Percentiles rank a stretch among this genome's conserved stretches.
phyloP scores from a whole-genome alignment of 2,797 vertebrate genomes.

The Peromyscus eremicus region DNA sequence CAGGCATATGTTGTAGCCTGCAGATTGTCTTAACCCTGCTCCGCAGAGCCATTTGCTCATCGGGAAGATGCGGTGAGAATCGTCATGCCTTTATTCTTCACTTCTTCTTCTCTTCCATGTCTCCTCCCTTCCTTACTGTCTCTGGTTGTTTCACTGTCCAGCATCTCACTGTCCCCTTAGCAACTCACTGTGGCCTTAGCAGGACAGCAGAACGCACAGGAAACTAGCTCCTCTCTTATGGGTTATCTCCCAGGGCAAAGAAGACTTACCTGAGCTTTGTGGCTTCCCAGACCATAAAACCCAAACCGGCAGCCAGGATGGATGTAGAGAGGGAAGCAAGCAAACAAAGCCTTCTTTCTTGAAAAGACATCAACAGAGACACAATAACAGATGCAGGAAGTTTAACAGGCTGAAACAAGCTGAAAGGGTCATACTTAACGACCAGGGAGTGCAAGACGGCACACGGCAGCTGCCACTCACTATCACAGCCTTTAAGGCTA shows the following conservation, averaged over 20 bases:
- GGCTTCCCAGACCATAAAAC: no score
- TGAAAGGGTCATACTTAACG: no score
- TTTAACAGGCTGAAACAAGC: neutral
- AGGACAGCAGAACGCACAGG: neutral
- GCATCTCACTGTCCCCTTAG: neutral
- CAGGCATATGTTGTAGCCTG: neutral
- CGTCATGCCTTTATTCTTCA: no score
- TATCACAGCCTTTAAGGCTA: neutral
- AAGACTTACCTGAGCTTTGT: neutral
- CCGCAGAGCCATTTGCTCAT: neutral
- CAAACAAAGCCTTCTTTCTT: neutral
- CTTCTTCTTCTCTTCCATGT: neutral
- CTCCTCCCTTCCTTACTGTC: no score
- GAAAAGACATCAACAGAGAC: neutral
- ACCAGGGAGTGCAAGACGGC: no score
- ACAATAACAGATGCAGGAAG: neutral
- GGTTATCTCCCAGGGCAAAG: neutral
- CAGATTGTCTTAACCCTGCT: neutral
- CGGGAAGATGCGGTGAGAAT: fast-evolving
- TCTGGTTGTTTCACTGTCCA: no score
- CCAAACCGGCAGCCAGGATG: no score
- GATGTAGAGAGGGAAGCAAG: neutral
- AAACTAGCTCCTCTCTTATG: neutral
- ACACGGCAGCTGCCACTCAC: no score
- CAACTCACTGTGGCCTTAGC: neutral